These are phyloP conservation scores for Xiphorhynchus erythropygius DNA, from an alignment of 2,797 vertebrate species.

Conservation along the genomic window DNA sequence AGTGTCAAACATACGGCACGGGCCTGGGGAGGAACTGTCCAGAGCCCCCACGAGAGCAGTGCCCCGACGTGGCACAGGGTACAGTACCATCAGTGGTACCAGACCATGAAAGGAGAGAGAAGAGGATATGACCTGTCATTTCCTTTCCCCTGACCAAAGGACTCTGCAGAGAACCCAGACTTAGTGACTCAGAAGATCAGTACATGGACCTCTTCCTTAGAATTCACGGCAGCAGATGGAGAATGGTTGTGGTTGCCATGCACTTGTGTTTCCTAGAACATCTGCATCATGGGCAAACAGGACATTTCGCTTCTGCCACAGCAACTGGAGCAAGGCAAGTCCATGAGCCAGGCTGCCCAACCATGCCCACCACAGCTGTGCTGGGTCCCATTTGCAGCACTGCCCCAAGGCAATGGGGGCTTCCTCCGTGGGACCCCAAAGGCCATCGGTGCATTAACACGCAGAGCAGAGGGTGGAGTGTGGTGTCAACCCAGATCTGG, in stretches of 20 bases:
- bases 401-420: not conserved
- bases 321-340: not conserved
- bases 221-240: not conserved
- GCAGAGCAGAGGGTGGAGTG: not conserved
- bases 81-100: not conserved
- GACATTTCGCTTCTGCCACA: not conserved
- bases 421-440: not conserved
- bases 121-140: conserved; percentile 5
- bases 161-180: not conserved
- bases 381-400: not conserved
- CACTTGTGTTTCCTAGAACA: not conserved
- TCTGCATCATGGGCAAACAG: not conserved
- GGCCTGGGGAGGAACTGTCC: not conserved
- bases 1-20: not conserved
- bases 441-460: rapidly evolving
- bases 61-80: not conserved
- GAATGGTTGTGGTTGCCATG: rapidly evolving
- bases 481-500: not conserved
- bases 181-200: not conserved
- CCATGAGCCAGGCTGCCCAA: not conserved
- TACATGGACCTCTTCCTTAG: not conserved
- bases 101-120: not conserved
- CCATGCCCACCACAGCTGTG: not conserved
- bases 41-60: rapidly evolving
- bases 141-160: not conserved